Conservation (phyloP, 2,888 invertebrate species). For the Spialia ferax region DNA sequence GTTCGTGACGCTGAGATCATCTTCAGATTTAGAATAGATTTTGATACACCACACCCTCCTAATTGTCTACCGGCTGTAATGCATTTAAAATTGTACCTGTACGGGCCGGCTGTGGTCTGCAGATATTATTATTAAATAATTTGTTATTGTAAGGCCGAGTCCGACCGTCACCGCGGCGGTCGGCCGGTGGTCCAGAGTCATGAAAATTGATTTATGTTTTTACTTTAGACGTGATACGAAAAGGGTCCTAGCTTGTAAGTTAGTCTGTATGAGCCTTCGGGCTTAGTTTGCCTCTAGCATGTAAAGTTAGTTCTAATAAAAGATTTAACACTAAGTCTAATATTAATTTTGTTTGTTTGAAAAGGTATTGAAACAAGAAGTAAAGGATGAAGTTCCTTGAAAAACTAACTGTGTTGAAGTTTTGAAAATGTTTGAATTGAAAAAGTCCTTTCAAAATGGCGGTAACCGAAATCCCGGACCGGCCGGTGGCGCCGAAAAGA, state of each 20-base stretch:
- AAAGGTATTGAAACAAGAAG: constrained; percentile 94
- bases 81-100: constrained; percentile 78
- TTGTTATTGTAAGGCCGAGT: constrained; percentile 50
- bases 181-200: constrained; percentile 44
- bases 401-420: constrained; percentile 86
- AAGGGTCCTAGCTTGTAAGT: constrained; percentile 74
- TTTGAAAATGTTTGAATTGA: constrained; percentile 84
- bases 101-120: constrained; percentile 57
- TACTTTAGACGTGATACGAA: constrained; percentile 57
- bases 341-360: constrained; percentile 93
- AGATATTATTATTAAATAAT: constrained; percentile 43
- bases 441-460: constrained; percentile 76
- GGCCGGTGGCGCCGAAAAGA: constrained; percentile 65
- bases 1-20: constrained; percentile 74
- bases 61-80: constrained; percentile 66
- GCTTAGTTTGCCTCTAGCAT: constrained; percentile 75
- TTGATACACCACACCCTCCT: constrained; percentile 70
- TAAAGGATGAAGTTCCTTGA: constrained; percentile 92
- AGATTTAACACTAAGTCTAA: constrained; percentile 86
- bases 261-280: constrained; percentile 69
- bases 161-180: constrained; percentile 25
- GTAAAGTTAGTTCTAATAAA: constrained; percentile 81
- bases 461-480: constrained; percentile 72
- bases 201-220: constrained; percentile 51
- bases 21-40: constrained; percentile 73